Evolutionary conservation across 2,797 vertebrate species (phyloP).

Genomic region (Diceros bicornis): DNA sequence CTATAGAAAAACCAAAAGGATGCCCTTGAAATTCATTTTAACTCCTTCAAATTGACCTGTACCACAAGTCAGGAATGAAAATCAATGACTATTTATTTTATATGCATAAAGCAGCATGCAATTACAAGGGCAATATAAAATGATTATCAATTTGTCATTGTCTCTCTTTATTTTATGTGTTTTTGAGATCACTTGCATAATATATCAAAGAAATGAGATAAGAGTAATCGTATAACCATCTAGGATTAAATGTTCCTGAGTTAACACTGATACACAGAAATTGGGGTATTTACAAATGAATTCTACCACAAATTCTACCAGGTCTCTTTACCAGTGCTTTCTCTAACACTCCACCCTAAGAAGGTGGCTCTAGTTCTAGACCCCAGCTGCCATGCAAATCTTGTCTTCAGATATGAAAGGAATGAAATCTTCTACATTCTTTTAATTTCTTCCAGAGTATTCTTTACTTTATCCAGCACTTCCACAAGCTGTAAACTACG

Average conservation of each 20-base stretch:
- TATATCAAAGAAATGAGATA: slow-evolving; percentile 20
- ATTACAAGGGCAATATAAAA: slow-evolving; percentile 46
- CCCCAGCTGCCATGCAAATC: background rate
- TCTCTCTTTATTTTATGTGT: background rate
- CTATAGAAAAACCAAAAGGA: background rate
- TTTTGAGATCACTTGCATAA: slow-evolving; percentile 1
- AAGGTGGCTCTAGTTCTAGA: background rate
- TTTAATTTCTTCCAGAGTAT: background rate
- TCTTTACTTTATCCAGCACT: background rate
- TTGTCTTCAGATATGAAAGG: background rate
- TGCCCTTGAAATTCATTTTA: slow-evolving; percentile 36
- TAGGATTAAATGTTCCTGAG: background rate
- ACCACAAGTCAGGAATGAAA: slow-evolving; percentile 11
- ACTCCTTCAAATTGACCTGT: slow-evolving; percentile 26
- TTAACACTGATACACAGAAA: background rate
- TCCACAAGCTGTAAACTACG: background rate
- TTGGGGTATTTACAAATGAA: background rate
- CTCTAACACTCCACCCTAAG: background rate
- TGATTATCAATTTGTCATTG: slow-evolving; percentile 11
- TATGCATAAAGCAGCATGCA: background rate
- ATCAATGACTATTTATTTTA: slow-evolving; percentile 31
- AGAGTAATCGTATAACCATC: background rate
- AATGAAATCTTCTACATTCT: background rate
- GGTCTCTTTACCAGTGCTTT: background rate
- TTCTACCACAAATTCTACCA: background rate